Conservation (phyloP, 53 echinoderm and acorn worm species). For the Apostichopus leukothele region DNA sequence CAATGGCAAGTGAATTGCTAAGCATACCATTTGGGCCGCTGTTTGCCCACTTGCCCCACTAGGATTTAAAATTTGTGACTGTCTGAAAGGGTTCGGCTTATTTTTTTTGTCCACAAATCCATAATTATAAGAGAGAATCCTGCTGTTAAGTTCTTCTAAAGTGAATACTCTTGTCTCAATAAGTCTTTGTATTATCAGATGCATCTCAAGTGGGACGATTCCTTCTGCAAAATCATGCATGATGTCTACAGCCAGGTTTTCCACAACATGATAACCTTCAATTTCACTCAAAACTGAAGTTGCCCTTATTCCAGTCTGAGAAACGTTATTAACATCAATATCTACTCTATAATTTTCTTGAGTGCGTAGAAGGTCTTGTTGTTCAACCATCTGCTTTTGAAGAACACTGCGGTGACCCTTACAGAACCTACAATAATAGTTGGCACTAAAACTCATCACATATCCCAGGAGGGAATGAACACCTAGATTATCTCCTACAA, state of each 20-base stretch:
- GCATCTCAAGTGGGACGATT: slow-evolving; percentile 60
- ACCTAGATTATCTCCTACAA: slow-evolving; percentile 15
- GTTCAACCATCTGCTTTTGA: neutral
- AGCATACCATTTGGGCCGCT: slow-evolving; percentile 49
- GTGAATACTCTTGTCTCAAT: slow-evolving; percentile 36
- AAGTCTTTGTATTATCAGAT: slow-evolving; percentile 48
- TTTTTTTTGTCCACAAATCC: slow-evolving; percentile 59
- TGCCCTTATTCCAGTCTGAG: slow-evolving; percentile 24
- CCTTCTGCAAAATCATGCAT: slow-evolving; percentile 69
- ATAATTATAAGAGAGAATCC: slow-evolving; percentile 54
- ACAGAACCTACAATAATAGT: slow-evolving; percentile 16
- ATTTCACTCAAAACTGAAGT: slow-evolving; percentile 50
- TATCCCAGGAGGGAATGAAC: slow-evolving; percentile 6
- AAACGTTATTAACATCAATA: neutral
- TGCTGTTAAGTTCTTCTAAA: slow-evolving; percentile 57
- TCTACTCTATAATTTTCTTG: neutral
- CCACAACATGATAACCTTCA: slow-evolving; percentile 54
- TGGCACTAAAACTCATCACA: slow-evolving; percentile 4
- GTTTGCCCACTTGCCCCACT: neutral
- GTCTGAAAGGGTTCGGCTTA: slow-evolving; percentile 26
- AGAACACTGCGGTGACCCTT: neutral
- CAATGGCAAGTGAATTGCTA: slow-evolving; percentile 38
- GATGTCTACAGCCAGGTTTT: slow-evolving; percentile 50
- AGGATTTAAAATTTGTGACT: neutral
- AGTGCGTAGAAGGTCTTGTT: neutral